Base-by-base conservation (phyloP, 2,888 invertebrate genomes). In the Morpho achilles region DNA sequence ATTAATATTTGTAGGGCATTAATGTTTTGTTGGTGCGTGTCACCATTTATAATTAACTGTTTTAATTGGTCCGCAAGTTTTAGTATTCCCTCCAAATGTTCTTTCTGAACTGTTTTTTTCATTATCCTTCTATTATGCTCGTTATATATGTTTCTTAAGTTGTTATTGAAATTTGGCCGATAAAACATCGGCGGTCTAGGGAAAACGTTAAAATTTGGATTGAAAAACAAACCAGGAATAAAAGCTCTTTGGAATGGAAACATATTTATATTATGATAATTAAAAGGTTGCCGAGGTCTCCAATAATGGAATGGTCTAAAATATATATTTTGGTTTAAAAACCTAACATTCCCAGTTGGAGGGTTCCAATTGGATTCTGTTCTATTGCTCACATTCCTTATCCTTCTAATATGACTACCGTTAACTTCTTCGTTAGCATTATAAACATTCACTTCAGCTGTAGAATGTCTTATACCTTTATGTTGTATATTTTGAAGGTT, bases 351-450 rank as follows among this genome's bases (percentile, higher is more conserved):
- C 10, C 50, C 40, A 39, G 63, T 57, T 6, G 68, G 50, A 41
- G 58, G 60, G 41, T 65, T 58, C 39, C 50, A 54, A 55, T 60
- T 59, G 48, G 67, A 67, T 60, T 68, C 66, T 22, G 59, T 58
- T 54, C 69, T 69, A 8, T 56, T 60, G 9, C 53, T 57, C 6
- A 65, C 61, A 41, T 65, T 67, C 58, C 75, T 72, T 50, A 83
- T 69, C 64, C 79, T 71, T 61, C 74, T 74, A 0, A 83, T 62
- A 52, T 79, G 76, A 50, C 64, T 72, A 6, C 72, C 78, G 63
- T 76, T 81, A 0, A 72, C 79, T 68, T 81, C 83, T 57, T 81
- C 82, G 46, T 73, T 68, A 39, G 67, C 60, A 57, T 74, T 77
- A 46, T 77, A 79, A 9, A 72, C 58, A 47, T 65, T 64, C 9